Base-by-base conservation (phyloP, 2,113 vertebrate species). In the Serilophus lunatus region DNA sequence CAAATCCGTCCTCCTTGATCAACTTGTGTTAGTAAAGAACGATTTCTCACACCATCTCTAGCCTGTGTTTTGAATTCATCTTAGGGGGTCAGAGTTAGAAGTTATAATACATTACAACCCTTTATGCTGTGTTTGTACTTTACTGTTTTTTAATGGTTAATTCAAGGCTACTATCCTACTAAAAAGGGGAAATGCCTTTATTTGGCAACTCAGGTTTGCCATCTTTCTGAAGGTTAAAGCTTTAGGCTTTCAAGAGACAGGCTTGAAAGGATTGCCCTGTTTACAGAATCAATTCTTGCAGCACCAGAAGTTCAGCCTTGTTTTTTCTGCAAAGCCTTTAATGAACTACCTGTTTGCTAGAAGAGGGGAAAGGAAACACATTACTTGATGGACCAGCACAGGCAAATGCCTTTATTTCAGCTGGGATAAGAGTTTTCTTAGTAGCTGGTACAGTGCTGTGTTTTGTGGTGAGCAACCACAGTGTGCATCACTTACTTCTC, bases 191-290 rank as follows among this genome's bases (percentile, higher is more conserved):
- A 75, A 29, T 40, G 3, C 24, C 24, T 70, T 3, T 11, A 40
- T 75, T 31, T 54, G 64, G 16, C 13, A 54, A 7, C 10, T 57
- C 26, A 28, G 26, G 6, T 25, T 72, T 25, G 22, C 9, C 24
- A 17, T 47, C 47, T 45, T 89, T 51, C n/a, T 68, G 25, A 66
- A 31, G 5, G 5, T 13, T 40, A n/a, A 59, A 65, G 38, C 28
- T 72, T 68, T 79, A 63, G 22, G 9, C 5, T 5, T 66, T 86
- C 18, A 44, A 69, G 56, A 54, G 12, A 36, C 18, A 64, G 26
- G 16, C 13, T n/a, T n/a, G 38, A 79, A 70, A 44, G 14, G 19
- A 49, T 33, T 3, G 2, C 6, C 12, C 20, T 0, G 0, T 44
- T 74, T 53, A 65, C 18, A 42, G 20, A 54, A 57, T 36, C 57